Evolutionary conservation across 1,140 invertebrate genomes (phyloP).

Genomic region (Zaprionus ghesquierei): DNA sequence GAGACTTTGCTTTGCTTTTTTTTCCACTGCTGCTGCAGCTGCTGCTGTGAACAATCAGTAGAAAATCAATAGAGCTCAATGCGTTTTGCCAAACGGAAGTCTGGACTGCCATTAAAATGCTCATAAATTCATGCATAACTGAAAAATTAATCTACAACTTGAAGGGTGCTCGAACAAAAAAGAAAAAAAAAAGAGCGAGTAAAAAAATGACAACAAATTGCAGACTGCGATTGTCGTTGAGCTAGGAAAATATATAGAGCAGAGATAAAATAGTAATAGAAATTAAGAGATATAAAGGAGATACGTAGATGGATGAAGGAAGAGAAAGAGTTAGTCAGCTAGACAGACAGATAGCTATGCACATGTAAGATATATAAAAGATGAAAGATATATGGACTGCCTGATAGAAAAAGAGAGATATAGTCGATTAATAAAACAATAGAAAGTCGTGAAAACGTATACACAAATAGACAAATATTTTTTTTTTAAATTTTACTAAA

Average conservation of each 20-base stretch:
- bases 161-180: slow-evolving; percentile 6
- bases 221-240: neutral
- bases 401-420: no score
- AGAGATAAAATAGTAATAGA: neutral
- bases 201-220: slow-evolving; percentile 23
- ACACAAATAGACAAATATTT: no score
- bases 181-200: neutral
- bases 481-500: no score
- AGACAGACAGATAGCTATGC: neutral
- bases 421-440: no score
- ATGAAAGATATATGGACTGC: no score
- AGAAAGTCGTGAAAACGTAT: no score
- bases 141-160: slow-evolving; percentile 16
- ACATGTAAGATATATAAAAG: no score
- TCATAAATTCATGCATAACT: slow-evolving; percentile 27
- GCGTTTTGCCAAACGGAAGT: slow-evolving; percentile 21
- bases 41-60: slow-evolving; percentile 7
- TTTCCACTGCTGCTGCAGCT: neutral
- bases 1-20: neutral
- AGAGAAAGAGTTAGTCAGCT: neutral
- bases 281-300: neutral
- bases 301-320: neutral
- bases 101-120: slow-evolving; percentile 48
- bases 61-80: slow-evolving; percentile 51
- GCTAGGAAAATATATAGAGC: neutral